Base-by-base conservation (phyloP, 1,140 invertebrate species). In the Yoshiicerus persimilis region DNA sequence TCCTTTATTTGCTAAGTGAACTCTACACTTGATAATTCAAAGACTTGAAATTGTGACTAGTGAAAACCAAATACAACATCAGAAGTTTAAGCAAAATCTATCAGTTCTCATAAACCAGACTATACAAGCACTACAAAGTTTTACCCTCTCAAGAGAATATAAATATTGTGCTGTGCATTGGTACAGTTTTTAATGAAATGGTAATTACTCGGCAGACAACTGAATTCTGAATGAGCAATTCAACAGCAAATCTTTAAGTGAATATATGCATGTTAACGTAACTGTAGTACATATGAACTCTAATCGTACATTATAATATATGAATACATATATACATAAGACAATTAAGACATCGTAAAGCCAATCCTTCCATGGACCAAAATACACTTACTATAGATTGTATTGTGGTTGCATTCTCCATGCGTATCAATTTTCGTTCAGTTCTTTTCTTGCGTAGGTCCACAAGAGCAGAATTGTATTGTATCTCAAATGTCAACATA, bases 1-100 rank as follows among this genome's bases (percentile, higher is more conserved):
- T 87, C 90, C 90, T 20, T 62, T 90, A 34, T 89, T 89, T 30
- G 39, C 88, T 30, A 90, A 90, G 64, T 86, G 56, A 64, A 32
- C 34, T 36, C n/a, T 36, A 80, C 30, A 80, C 36, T 36, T 11
- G 11, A 77, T 77, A 30, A 34, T 77, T 32, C 70, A 77, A 77
- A 77, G 70, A 77, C 70, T 77, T 66, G 11, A 77, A 32, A 70
- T 77, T 77, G 70, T 77, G 70, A 77, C 70, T 77, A 77, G 70
- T 77, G 70, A 77, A 77, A 32, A 77, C 70, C 70, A 77, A 77
- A 77, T 27, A 66, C 27, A 66, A 66, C 64, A 66, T 66, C 64
- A 30, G 6, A 66, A 66, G 23, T 10, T 27, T 11, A 66, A 30
- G 23, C 64, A 66, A 25, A 27, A 66, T 66, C 13, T 41, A 13